Evolutionary conservation across 2,113 vertebrate genomes (phyloP).

Genomic region (Chunga burmeisteri): DNA sequence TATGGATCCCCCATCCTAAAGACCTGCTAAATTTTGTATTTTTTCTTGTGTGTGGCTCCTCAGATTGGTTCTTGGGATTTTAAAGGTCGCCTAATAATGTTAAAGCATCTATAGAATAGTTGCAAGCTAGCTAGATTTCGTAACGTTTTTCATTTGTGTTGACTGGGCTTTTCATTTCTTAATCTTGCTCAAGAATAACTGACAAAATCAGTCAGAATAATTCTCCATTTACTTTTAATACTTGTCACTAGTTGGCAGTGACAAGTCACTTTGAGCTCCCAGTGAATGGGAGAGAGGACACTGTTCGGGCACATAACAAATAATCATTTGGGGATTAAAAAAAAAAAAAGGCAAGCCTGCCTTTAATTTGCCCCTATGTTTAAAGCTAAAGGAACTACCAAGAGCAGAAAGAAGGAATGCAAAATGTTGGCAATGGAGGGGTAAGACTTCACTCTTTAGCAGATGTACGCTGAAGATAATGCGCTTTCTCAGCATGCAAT

Average conservation of each 20-base stretch:
- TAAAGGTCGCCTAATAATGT: neutral
- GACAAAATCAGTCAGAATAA: neutral
- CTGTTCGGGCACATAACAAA: neutral
- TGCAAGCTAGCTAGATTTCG: neutral
- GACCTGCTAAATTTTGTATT: neutral
- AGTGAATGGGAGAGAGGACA: neutral
- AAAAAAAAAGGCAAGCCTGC: neutral
- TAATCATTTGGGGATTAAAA: accelerated
- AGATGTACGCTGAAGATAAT: accelerated
- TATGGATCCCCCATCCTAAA: neutral
- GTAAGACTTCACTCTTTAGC: neutral
- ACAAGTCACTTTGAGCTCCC: neutral
- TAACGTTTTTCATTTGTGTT: neutral
- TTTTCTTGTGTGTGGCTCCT: neutral
- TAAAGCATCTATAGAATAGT: neutral
- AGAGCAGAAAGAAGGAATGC: neutral
- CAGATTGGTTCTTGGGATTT: neutral
- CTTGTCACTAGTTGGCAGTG: neutral
- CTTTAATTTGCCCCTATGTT: neutral
- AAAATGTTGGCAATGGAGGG: accelerated
- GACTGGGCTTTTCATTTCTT: neutral
- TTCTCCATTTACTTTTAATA: neutral
- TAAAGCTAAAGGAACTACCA: neutral
- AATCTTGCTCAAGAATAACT: neutral
- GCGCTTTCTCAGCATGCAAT: neutral